These are phyloP conservation scores for Dissostichus mawsoni DNA, from an alignment of 2,113 vertebrate genomes.

Conservation along the genomic window DNA sequence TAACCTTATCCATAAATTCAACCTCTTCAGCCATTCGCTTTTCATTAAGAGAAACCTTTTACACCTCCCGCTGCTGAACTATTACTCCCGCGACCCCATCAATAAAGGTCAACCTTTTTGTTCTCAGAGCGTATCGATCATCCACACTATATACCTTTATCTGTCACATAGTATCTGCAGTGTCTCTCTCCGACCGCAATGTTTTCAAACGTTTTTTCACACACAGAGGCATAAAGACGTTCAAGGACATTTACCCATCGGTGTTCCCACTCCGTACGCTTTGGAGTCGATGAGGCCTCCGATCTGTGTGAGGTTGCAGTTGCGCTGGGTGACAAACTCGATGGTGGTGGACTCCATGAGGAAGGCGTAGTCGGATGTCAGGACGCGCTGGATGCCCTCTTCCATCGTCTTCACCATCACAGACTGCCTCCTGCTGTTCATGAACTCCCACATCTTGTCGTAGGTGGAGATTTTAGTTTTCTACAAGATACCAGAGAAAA, in stretches of 20 bases:
- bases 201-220: not conserved
- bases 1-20: constrained; percentile 66
- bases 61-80: constrained; percentile 41
- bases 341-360: constrained; percentile 99
- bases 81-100: constrained; percentile 58
- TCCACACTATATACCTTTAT: constrained; percentile 28
- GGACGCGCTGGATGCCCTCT: constrained; percentile 94
- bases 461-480: constrained; percentile 99
- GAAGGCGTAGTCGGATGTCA: constrained; percentile 98
- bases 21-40: constrained; percentile 56
- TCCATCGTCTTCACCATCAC: constrained; percentile 97
- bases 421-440: constrained; percentile 96
- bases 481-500: constrained; percentile 73
- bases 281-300: constrained; percentile 98
- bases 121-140: constrained; percentile 55
- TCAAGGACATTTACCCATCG: constrained; percentile 89
- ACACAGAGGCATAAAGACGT: not conserved
- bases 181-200: constrained; percentile 8
- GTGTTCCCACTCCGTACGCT: constrained; percentile 96
- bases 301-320: constrained; percentile 98
- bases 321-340: constrained; percentile 97
- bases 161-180: constrained; percentile 27
- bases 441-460: constrained; percentile 99
- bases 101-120: constrained; percentile 62
- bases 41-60: constrained; percentile 67